A percentile compares a stretch with the other conserved stretches of the same genome.
These are phyloP conservation scores for Ametastegia equiseti DNA, from an alignment of 2,888 invertebrate genomes.

Conservation along the genomic window DNA sequence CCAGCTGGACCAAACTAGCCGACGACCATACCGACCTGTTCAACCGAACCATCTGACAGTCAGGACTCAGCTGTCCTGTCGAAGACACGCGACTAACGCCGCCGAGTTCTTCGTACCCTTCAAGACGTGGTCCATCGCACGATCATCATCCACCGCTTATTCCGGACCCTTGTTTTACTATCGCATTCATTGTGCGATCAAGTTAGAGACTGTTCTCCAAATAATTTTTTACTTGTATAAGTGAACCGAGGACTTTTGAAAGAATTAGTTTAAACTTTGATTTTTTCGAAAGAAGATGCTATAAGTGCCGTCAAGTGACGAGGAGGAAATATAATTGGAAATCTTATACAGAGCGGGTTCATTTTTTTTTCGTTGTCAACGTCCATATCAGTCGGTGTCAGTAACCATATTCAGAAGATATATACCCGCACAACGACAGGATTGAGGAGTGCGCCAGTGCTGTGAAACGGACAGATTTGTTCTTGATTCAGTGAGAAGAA, in stretches of 20 bases:
- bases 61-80: slow-evolving; percentile 69
- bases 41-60: slow-evolving; percentile 60
- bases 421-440: background rate
- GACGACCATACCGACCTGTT: slow-evolving; percentile 60
- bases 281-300: too few species aligned
- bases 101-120: slow-evolving; percentile 48
- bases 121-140: slow-evolving; percentile 44
- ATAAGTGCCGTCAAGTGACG: background rate
- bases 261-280: too few species aligned
- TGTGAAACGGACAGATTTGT: slow-evolving; percentile 44
- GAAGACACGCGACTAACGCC: slow-evolving; percentile 53
- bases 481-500: slow-evolving; percentile 24
- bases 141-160: background rate
- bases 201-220: background rate
- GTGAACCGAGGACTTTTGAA: background rate
- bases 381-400: background rate
- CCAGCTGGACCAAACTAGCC: slow-evolving; percentile 36
- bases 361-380: background rate
- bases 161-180: slow-evolving; percentile 23
- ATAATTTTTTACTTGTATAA: background rate
- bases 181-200: background rate
- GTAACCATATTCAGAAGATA: background rate
- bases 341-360: background rate
- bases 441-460: slow-evolving; percentile 46
- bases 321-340: background rate